Evolutionary conservation across 2,888 invertebrate genomes (phyloP), one percentile per base, ranked within the genome.

Genomic region (Prosopocoilus inquinatus): DNA sequence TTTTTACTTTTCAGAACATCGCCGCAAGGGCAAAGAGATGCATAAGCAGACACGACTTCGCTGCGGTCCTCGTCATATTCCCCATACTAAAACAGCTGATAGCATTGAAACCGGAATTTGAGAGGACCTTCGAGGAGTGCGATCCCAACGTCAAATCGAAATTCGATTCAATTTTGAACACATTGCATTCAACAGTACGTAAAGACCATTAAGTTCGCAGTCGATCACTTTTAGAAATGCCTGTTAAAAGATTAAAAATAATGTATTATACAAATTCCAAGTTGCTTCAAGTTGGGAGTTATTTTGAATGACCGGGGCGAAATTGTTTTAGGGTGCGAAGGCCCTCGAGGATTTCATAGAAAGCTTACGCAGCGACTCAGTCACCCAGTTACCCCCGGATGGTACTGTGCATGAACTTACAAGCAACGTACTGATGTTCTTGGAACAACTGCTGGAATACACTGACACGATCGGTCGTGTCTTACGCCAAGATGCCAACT

Each of bases 351-450:
- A 95, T 71, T 96, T 96, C 77, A 86, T 94, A 56, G 96, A 96
- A 70, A 92, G 90, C 57, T 86, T 96, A 32, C 83, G 90, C 59
- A 82, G 82, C 16, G 93, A 93, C 74, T 81, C 82, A 46, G 89
- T 88, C 62, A 85, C 88, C 55, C 88, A 89, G 67, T 86, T 97
- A 70, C 96, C 98, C 0, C 91, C 89, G 73, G 99, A 99, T 81
- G 99, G 98, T 57, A 99, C 98, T 0, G 98, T 98, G 33, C 97
- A 97, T 73, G 96, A 98, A 78, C 81, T 96, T 57, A 96, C 96
- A 0, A 94, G 92, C 59, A 96, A 96, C 70, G 94, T 96, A 43
- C 85, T 96, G 65, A 91, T 95, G 70, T 93, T 96, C 78, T 81
- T 94, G 66, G 94, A 94, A 74, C 91, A 94, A 71, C 79, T 96